A percentile compares a stretch with the other conserved stretches of the same genome.
These are phyloP conservation scores for Zapornia atra DNA, from an alignment of 2,113 vertebrate genomes.

Conservation along the genomic window DNA sequence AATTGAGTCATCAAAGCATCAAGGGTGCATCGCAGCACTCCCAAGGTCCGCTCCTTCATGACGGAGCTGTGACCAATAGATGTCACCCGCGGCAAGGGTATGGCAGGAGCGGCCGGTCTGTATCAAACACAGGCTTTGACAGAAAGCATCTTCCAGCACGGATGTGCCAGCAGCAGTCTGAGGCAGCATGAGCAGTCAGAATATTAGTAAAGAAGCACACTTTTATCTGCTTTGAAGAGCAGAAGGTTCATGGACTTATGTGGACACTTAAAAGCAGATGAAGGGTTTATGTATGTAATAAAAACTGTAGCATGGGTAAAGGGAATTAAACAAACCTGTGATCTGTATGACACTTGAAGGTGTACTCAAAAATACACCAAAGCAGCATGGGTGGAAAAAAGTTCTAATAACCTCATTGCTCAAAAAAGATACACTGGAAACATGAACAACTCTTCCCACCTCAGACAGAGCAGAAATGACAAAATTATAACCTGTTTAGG, in stretches of 20 bases:
- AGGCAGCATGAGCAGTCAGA: background rate
- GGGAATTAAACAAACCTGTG: background rate
- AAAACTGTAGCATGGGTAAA: background rate
- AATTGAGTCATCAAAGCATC: background rate
- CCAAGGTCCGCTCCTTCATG: background rate
- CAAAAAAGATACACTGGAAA: background rate
- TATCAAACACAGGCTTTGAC: background rate
- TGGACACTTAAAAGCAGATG: background rate
- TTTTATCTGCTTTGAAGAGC: background rate
- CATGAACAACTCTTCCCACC: background rate
- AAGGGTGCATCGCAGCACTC: background rate
- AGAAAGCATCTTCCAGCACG: background rate
- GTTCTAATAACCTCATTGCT: background rate
- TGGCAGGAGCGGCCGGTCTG: background rate
- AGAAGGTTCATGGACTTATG: background rate
- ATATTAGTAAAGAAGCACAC: background rate
- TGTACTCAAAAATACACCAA: background rate
- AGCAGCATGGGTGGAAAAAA: background rate
- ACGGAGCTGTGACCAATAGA: conserved; percentile 16
- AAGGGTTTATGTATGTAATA: background rate
- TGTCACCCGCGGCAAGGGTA: conserved; percentile 26
- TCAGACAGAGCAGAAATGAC: background rate
- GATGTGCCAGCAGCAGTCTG: background rate
- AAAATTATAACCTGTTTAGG: background rate
- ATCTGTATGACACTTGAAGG: background rate